Base-by-base conservation (phyloP, 2,888 invertebrate species). In the Ornithoptera priamus region DNA sequence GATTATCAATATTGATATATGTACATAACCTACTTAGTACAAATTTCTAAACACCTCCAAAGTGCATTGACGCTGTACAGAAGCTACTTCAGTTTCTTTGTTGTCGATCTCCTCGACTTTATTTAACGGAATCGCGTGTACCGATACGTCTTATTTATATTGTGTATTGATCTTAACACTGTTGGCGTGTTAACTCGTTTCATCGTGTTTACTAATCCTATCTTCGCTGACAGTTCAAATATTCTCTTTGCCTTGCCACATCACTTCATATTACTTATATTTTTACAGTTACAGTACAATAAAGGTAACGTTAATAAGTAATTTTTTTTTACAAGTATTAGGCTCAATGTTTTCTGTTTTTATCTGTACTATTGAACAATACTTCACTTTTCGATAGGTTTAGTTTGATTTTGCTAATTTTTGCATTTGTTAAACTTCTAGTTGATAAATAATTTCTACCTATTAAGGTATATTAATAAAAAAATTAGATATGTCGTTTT, bases 141-240 rank as follows among this genome's bases (percentile, higher is more conserved):
- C 59, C 46, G 42, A 65, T 63, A 65, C 39, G 50, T 22, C 61
- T 65, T 69, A 46, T 69, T 62, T 62, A 58, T 36, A 65, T 69
- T 66, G 30, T 5, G 22, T 66, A 36, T 69, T 66, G 65, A 65
- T 58, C 22, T 68, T 64, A 63, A 67, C 67, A 62, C 67, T 46
- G 24, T 65, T 6, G 39, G 30, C 61, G 22, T 69, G 56, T 53
- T 12, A 58, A 18, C 20, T 50, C 46, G 24, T 12, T 64, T 30
- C 24, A 30, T 57, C 58, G 62, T 69, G 56, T 60, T 36, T 69
- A 18, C 50, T 36, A 18, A 65, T 65, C 59, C 39, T 64, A 22
- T 64, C 36, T 36, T 59, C 24, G 18, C n/a, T 24, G 57, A 63
- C 5, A 6, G 62, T 15, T 20, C 57, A 65, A 17, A 30, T 24